phyloP scores from a whole-genome alignment of 1,140 invertebrate genomes.

The Drosophila prosaltans region DNA sequence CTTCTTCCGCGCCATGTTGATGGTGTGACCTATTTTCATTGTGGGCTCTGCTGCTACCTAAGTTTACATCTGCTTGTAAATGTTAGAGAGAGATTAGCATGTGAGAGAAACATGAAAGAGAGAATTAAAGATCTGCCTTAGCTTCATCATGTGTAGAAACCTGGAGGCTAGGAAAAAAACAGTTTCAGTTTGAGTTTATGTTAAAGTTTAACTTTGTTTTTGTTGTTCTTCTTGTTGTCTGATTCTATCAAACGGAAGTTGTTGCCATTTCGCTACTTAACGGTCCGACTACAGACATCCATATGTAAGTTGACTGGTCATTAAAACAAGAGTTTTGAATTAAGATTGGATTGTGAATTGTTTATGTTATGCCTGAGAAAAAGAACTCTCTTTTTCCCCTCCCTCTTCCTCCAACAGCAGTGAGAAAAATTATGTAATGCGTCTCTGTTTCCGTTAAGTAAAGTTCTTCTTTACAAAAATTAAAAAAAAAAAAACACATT shows the following conservation, averaged over 20 bases:
- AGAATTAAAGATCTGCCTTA: conserved; percentile 3
- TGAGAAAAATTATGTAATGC: neutral
- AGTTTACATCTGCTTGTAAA: neutral
- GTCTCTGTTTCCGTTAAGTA: too few relatives aligned
- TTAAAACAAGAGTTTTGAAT: conserved; percentile 4
- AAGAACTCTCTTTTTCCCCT: too few relatives aligned
- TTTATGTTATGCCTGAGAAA: neutral
- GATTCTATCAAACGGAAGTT: conserved; percentile 29
- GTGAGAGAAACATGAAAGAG: neutral
- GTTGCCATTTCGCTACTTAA: conserved; percentile 10
- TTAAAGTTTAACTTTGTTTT: neutral
- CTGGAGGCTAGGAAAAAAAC: neutral
- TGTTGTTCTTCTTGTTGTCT: neutral
- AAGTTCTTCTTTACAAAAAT: too few relatives aligned
- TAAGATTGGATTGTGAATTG: neutral
- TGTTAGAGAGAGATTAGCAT: conserved; percentile 20
- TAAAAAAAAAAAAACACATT: too few relatives aligned
- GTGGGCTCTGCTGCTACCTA: conserved; percentile 14
- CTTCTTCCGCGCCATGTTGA: conserved; percentile 5
- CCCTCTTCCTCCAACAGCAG: neutral
- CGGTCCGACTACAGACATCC: neutral
- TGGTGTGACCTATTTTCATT: conserved; percentile 41
- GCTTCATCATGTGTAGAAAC: neutral
- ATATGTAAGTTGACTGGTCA: neutral
- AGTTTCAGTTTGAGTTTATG: conserved; percentile 11